Evolutionary conservation across 1,140 invertebrate genomes (phyloP), one percentile per base, ranked within the genome.

Genomic region (Danaus melanippus): DNA sequence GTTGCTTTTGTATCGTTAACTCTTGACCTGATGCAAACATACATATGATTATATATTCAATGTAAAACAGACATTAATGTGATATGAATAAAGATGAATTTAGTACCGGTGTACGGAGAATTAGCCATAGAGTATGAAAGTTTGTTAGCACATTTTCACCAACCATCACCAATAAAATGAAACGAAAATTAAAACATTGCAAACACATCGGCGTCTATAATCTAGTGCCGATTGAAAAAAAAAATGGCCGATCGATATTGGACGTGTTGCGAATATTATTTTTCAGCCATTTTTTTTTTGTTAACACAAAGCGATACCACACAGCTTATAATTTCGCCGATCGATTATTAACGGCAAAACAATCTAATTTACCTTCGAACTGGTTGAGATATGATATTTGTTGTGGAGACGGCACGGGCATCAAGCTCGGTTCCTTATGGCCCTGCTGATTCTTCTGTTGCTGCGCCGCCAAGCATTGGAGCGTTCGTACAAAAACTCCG

Each of bases 301-400:
- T 44, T 44, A 47, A 44, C 52, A 58, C 11, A 60, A 60, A 60
- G 58, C 58, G 53, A 40, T 46, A 43, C 46, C 53, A 60, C 53
- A 60, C 56, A 49, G 53, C 58, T 56, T 32, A 52, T 52, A 44
- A 41, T 56, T 46, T 45, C 12, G 43, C 41, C 53, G n/a, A 43
- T 39, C 8, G 43, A 60, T 44, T 52, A 60, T 53, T 51, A 55
- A 47, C 48, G 53, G 53, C 58, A 54, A 54, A 32, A 32, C 50
- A 53, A 67, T 60, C 59, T 57, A 60, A 62, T 32, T 86, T 87
- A 88, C 87, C 96, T 89, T 98, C 96, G 87, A 98, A 97, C 57
- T 95, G 93, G 89, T 96, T 97, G 58, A 97, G 90, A 89, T 97
- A 98, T 68, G 96, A 95, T 78, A 98, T 97, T 90, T 97, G 96